Evolutionary conservation across 92 coral and sea anemone species (phyloP).

Genomic region (Plumapathes pennacea): DNA sequence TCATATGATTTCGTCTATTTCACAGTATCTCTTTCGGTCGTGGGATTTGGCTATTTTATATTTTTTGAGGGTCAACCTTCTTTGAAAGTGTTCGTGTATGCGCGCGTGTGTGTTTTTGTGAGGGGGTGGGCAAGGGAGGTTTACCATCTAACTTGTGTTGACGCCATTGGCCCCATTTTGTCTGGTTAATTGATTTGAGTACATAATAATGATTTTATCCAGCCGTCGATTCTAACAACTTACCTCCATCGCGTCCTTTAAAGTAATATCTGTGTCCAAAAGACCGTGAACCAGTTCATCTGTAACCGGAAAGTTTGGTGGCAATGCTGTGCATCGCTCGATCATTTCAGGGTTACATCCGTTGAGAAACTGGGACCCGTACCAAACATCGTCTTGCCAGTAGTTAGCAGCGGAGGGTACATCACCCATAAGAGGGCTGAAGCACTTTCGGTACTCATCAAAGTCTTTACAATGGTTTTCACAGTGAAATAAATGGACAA

Average conservation of each 20-base stretch:
- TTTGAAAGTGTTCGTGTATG: too few species aligned
- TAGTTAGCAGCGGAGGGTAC: slow-evolving; percentile 40
- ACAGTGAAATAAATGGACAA: slow-evolving; percentile 46
- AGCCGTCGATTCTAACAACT: too few species aligned
- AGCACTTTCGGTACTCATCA: slow-evolving; percentile 52
- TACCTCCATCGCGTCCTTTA: slow-evolving; percentile 60
- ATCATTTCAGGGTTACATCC: slow-evolving; percentile 74
- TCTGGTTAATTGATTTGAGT: too few species aligned
- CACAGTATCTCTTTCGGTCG: too few species aligned
- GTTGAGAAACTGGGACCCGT: slow-evolving; percentile 67
- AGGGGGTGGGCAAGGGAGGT: too few species aligned
- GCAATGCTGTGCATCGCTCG: slow-evolving; percentile 55
- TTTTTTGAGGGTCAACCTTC: too few species aligned
- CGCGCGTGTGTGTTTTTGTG: too few species aligned
- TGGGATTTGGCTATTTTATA: too few species aligned
- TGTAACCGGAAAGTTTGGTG: slow-evolving; percentile 66
- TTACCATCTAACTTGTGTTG: too few species aligned
- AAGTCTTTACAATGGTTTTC: slow-evolving; percentile 62
- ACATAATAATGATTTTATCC: too few species aligned
- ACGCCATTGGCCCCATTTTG: too few species aligned
- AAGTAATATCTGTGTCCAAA: slow-evolving; percentile 46
- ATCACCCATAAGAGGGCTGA: slow-evolving; percentile 21
- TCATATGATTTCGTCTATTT: too few species aligned
- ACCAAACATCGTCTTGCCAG: slow-evolving; percentile 71
- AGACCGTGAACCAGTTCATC: slow-evolving; percentile 48